Percentiles rank a stretch among this genome's conserved stretches.
These are phyloP conservation scores for Callyntrura guangdongensis DNA, from an alignment of 2,888 invertebrate genomes.

Conservation along the genomic window DNA sequence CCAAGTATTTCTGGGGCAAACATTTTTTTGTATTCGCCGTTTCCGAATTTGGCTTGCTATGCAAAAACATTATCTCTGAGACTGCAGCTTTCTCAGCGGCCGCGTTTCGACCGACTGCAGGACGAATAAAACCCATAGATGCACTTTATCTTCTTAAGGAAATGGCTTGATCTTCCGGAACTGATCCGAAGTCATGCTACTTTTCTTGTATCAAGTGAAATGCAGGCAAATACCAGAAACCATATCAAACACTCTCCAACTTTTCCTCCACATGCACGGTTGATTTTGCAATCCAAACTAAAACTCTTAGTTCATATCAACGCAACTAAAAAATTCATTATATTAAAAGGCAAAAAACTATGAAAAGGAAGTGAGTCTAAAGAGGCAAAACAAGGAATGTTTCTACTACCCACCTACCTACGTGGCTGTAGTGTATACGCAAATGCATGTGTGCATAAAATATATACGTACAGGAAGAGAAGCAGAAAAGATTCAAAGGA, in stretches of 20 bases:
- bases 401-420: neutral
- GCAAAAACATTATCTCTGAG: constrained; percentile 4
- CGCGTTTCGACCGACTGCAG: constrained; percentile 6
- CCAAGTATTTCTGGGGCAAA: neutral
- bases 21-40: neutral
- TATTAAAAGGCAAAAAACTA: constrained; percentile 25
- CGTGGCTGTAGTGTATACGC: neutral
- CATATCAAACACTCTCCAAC: constrained; percentile 24
- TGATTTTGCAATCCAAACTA: constrained; percentile 55
- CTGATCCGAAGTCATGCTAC: constrained; percentile 55
- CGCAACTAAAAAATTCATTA: constrained; percentile 32
- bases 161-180: constrained; percentile 71
- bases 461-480: too few relatives aligned
- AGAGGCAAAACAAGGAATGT: too few relatives aligned
- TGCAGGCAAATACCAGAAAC: constrained; percentile 36
- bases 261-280: constrained; percentile 20
- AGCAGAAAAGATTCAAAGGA: neutral
- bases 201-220: neutral
- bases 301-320: constrained; percentile 13
- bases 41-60: neutral
- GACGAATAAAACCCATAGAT: constrained; percentile 21
- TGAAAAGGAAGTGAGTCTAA: neutral
- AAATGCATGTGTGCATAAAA: too few relatives aligned
- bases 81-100: neutral
- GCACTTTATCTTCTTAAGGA: constrained; percentile 63